A percentile compares a stretch with the other conserved stretches of the same genome.
These are phyloP conservation scores for Enoplosus armatus DNA, from an alignment of 2,797 vertebrate genomes.

Conservation along the genomic window DNA sequence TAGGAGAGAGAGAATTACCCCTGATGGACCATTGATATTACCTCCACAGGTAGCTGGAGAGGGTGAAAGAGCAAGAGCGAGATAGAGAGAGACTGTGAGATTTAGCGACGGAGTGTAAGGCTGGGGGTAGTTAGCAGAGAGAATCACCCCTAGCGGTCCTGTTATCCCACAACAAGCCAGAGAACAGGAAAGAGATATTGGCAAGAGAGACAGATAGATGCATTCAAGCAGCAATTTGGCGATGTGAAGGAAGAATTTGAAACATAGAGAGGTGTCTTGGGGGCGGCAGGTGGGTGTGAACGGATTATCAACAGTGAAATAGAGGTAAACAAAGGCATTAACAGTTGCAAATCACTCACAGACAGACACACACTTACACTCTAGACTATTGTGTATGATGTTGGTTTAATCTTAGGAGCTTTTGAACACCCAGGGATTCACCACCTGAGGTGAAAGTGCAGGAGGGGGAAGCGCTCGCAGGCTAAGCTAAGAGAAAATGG, in stretches of 20 bases:
- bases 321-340: constrained; percentile 78
- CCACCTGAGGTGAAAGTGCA: constrained; percentile 39
- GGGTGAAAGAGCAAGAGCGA: constrained; percentile 47
- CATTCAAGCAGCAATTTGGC: constrained; percentile 72
- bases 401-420: constrained; percentile 46
- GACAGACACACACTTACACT: constrained; percentile 17
- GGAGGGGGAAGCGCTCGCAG: background rate
- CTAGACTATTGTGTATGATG: constrained; percentile 24
- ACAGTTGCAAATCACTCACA: constrained; percentile 63
- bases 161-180: constrained; percentile 91
- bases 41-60: constrained; percentile 56
- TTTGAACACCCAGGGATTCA: constrained; percentile 38
- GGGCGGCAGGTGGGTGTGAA: constrained; percentile 72
- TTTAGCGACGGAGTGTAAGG: constrained; percentile 85
- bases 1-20: constrained; percentile 60
- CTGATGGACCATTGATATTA: constrained; percentile 58
- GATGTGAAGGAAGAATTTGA: constrained; percentile 65
- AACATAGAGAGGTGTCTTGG: constrained; percentile 65
- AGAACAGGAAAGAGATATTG: constrained; percentile 69
- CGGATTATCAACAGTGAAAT: constrained; percentile 72
- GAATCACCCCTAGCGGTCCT: constrained; percentile 92
- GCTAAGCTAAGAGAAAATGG: constrained; percentile 26
- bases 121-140: constrained; percentile 93
- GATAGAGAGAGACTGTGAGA: constrained; percentile 49
- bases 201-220: constrained; percentile 67